Conservation (phyloP, 1,140 invertebrate species). For the Gonatopus flavifemur region DNA sequence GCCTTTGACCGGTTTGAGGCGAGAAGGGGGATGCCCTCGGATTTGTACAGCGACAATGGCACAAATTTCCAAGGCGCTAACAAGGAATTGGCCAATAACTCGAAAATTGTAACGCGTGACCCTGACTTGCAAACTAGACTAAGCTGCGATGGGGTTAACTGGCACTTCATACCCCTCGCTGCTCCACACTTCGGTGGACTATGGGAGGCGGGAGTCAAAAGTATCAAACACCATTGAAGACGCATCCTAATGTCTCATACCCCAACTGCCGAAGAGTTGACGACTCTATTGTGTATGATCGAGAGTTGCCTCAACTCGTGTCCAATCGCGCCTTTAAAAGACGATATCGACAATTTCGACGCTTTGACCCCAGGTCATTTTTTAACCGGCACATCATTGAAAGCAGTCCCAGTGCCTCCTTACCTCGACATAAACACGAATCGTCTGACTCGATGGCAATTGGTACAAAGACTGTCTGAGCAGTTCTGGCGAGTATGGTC, state of each 20-base stretch:
- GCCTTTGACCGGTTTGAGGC: not conserved
- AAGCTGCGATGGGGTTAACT: not conserved
- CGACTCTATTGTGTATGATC: slow-evolving; percentile 12
- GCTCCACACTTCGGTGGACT: not conserved
- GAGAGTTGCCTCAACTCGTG: slow-evolving; percentile 14
- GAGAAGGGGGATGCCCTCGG: not conserved
- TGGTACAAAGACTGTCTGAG: slow-evolving; percentile 1
- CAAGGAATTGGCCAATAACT: not conserved
- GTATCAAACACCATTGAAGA: not conserved
- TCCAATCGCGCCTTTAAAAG: slow-evolving; percentile 12
- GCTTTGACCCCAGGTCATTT: no score
- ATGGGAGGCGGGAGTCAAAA: not conserved
- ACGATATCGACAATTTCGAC: not conserved
- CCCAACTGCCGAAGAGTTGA: slow-evolving; percentile 5
- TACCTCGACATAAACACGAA: not conserved
- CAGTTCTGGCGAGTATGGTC: slow-evolving; percentile 14
- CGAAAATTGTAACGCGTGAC: not conserved
- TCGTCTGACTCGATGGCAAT: no score
- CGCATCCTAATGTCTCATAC: not conserved
- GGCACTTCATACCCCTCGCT: not conserved
- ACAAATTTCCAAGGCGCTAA: not conserved
- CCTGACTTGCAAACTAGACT: not conserved
- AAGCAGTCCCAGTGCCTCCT: slow-evolving; percentile 5
- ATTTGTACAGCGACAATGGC: not conserved
- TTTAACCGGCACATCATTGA: not conserved